Percentiles rank a stretch among this genome's conserved stretches.
phyloP scores from a whole-genome alignment of 2,888 invertebrate genomes.

The Hirtodrosophila confusa region DNA sequence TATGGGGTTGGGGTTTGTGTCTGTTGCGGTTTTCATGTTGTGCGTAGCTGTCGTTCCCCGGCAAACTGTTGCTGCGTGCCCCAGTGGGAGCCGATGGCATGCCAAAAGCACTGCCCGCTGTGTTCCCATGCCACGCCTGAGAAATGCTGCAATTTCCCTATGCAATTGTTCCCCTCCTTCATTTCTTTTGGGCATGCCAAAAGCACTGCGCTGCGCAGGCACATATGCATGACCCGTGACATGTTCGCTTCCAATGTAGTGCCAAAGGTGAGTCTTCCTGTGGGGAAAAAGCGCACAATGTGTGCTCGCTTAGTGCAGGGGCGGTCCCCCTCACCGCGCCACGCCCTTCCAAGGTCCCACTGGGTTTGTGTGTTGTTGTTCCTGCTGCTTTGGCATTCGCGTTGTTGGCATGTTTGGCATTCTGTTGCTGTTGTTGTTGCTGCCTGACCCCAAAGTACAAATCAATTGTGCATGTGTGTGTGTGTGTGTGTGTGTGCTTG shows the following conservation, averaged over 20 bases:
- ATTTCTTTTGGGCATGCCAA: too few relatives aligned
- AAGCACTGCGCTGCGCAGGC: too few relatives aligned
- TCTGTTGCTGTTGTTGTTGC: conserved; percentile 39
- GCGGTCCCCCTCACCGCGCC: too few relatives aligned
- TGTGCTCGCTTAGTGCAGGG: not conserved
- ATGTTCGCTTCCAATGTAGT: too few relatives aligned
- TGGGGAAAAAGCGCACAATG: too few relatives aligned
- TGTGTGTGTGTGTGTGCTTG: conserved; percentile 42
- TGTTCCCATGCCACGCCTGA: too few relatives aligned
- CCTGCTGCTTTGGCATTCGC: conserved; percentile 40
- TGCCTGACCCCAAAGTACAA: conserved; percentile 78
- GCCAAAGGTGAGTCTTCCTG: too few relatives aligned
- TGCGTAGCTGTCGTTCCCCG: conserved; percentile 47
- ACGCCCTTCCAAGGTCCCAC: conserved; percentile 5
- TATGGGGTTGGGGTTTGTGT: conserved; percentile 32
- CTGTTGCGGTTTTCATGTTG: conserved; percentile 57
- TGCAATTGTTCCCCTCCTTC: too few relatives aligned
- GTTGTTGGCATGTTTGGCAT: conserved; percentile 69
- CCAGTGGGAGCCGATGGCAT: conserved; percentile 33
- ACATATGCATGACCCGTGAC: not conserved
- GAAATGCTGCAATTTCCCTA: not conserved
- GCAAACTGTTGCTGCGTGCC: conserved; percentile 71
- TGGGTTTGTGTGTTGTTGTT: conserved; percentile 25
- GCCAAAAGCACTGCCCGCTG: conserved; percentile 10
- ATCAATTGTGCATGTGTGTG: conserved; percentile 68